Evolutionary conservation across 2,113 vertebrate species (phyloP).

Genomic region (Falcunculus frontatus): DNA sequence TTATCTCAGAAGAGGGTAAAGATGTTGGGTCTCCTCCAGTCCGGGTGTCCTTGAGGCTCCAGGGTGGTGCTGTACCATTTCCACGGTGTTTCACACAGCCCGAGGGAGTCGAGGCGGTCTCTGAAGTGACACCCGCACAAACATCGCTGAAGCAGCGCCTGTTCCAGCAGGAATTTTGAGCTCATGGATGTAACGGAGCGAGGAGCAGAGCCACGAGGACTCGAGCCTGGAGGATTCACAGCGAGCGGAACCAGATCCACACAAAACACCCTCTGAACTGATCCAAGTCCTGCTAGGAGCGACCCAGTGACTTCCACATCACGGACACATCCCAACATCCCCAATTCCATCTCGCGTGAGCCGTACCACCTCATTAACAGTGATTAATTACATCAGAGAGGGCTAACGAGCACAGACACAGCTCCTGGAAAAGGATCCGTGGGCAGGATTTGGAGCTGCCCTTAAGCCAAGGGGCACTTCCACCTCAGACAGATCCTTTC

Average conservation of each 20-base stretch:
- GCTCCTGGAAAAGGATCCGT: fast-evolving
- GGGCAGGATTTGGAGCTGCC: background rate
- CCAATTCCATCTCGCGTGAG: fast-evolving
- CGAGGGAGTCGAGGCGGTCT: fast-evolving
- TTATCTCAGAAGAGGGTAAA: fast-evolving
- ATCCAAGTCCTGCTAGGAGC: background rate
- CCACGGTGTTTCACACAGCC: fast-evolving
- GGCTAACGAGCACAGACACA: fast-evolving
- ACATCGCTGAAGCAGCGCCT: background rate
- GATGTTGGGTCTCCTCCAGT: fast-evolving
- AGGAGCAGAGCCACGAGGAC: background rate
- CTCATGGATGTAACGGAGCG: fast-evolving
- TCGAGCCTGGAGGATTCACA: fast-evolving
- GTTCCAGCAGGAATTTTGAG: background rate
- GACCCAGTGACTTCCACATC: fast-evolving
- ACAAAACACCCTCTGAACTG: fast-evolving
- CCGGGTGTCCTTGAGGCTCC: fast-evolving
- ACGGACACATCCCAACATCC: background rate
- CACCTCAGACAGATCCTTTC: background rate
- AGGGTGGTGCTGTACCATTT: fast-evolving
- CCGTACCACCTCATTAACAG: background rate
- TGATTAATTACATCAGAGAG: background rate
- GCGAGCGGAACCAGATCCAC: fast-evolving
- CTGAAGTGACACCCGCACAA: fast-evolving
- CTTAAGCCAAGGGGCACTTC: background rate